Conservation (phyloP, 2,888 invertebrate species). For the Chironomus riparius region DNA sequence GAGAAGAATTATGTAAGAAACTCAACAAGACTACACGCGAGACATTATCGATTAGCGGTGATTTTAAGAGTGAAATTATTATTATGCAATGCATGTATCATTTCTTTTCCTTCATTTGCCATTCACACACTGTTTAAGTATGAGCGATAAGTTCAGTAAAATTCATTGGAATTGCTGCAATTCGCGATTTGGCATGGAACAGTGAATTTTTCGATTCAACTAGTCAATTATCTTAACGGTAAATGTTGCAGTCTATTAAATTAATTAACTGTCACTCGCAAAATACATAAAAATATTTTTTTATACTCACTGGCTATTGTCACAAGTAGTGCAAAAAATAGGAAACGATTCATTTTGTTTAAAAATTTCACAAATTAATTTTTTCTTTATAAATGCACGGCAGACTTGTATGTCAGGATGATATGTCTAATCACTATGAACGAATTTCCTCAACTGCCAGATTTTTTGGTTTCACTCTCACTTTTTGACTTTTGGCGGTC, state of each 20-base stretch:
- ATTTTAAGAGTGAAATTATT: not conserved
- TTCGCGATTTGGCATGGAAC: no score
- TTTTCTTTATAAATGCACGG: conserved; percentile 9
- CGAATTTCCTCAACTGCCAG: conserved; percentile 26
- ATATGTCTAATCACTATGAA: conserved; percentile 26
- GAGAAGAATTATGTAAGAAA: not conserved
- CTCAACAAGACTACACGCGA: not conserved
- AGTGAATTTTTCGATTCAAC: no score
- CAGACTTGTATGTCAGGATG: not conserved
- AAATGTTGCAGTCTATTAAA: no score
- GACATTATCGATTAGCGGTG: not conserved
- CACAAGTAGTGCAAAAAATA: conserved; percentile 16
- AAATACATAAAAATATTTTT: not conserved
- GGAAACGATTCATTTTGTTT: conserved; percentile 15
- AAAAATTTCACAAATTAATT: not conserved
- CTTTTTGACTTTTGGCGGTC: conserved; percentile 25
- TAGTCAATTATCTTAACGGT: no score
- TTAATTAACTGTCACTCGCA: not conserved
- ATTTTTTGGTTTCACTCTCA: conserved; percentile 25
- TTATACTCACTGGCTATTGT: conserved; percentile 18
- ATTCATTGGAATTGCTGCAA: no score
- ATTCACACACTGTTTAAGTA: not conserved
- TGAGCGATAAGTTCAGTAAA: not conserved
- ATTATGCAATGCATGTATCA: conserved; percentile 14
- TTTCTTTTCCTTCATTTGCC: not conserved